Conservation (phyloP, 2,888 invertebrate genomes). For the Craniophora ligustri region DNA sequence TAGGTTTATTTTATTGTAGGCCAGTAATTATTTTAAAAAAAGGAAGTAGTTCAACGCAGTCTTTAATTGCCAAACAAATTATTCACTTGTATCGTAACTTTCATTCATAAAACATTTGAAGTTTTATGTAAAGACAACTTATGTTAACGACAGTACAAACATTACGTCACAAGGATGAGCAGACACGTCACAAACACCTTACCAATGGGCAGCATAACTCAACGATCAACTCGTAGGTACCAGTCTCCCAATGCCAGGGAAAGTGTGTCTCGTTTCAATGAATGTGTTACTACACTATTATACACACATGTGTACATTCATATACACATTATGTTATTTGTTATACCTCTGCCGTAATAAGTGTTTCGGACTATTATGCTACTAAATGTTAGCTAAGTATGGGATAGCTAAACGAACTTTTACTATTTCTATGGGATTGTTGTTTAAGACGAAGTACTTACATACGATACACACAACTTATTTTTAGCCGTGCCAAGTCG, state of each 20-base stretch:
- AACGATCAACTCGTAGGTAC: slow-evolving; percentile 6
- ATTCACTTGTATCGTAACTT: no score
- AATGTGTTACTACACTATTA: slow-evolving; percentile 7
- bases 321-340: slow-evolving; percentile 21
- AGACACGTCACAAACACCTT: slow-evolving; percentile 22
- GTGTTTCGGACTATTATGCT: slow-evolving; percentile 15
- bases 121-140: background rate
- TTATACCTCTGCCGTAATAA: slow-evolving; percentile 8
- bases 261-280: slow-evolving; percentile 52
- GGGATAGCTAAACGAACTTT: no score
- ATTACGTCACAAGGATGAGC: slow-evolving; percentile 14
- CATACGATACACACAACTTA: no score
- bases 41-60: no score
- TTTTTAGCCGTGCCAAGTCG: no score
- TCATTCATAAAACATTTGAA: slow-evolving; percentile 3
- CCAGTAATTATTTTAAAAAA: no score
- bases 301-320: slow-evolving; percentile 3
- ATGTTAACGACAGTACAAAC: background rate
- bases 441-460: no score
- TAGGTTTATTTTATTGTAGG: no score
- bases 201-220: slow-evolving; percentile 32
- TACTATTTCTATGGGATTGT: no score
- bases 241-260: slow-evolving; percentile 53
- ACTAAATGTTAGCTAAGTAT: no score
- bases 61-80: no score